Evolutionary conservation across 2,797 vertebrate species (phyloP).

Genomic region (Sebastes hubbsi): DNA sequence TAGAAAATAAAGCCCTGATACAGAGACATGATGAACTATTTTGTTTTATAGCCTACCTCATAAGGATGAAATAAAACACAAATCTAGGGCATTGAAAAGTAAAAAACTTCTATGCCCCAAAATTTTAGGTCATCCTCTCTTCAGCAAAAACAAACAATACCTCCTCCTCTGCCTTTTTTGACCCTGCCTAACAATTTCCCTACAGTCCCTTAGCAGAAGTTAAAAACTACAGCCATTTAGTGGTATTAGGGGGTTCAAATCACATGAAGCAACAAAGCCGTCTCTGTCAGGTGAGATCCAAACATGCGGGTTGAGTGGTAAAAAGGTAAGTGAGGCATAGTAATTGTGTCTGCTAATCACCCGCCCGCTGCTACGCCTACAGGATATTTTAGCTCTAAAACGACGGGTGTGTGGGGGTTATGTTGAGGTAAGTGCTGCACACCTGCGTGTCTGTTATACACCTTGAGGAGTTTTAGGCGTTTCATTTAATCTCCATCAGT

Average conservation of each 20-base stretch:
- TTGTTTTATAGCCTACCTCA: neutral
- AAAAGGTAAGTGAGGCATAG: constrained; percentile 58
- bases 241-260: constrained; percentile 7
- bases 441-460: constrained; percentile 68
- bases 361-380: constrained; percentile 53
- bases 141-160: neutral
- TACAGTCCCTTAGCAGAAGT: neutral
- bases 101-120: neutral
- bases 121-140: neutral
- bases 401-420: constrained; percentile 54
- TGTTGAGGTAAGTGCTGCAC: constrained; percentile 48
- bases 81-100: neutral
- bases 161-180: neutral
- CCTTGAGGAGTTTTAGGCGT: constrained; percentile 56
- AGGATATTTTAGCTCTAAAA: constrained; percentile 51
- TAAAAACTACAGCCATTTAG: neutral
- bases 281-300: constrained; percentile 41
- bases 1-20: neutral
- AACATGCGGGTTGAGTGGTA: constrained; percentile 23
- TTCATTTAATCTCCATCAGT: constrained; percentile 66
- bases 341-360: constrained; percentile 66
- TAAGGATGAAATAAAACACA: neutral
- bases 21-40: neutral
- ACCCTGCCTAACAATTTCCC: neutral
- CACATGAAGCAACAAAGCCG: neutral